Evolutionary conservation across 2,797 vertebrate genomes (phyloP).

Genomic region (Thripadectes ignobilis): DNA sequence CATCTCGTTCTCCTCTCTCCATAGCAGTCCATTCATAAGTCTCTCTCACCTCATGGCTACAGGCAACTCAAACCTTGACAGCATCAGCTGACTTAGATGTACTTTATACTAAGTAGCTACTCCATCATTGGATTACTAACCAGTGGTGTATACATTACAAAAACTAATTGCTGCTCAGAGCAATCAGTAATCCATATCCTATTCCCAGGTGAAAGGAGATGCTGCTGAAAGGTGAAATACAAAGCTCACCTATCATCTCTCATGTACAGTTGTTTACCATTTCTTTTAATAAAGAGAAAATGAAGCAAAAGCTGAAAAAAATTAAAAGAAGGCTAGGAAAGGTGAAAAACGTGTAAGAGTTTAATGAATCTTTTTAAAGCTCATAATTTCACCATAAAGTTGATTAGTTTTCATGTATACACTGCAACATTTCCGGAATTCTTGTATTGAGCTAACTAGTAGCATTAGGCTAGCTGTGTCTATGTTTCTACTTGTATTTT

Average conservation of each 20-base stretch:
- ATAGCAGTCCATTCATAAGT: constrained; percentile 26
- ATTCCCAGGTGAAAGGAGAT: constrained; percentile 38
- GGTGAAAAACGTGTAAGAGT: not conserved
- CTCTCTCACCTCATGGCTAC: constrained; percentile 1
- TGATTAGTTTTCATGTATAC: not conserved
- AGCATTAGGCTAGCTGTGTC: not conserved
- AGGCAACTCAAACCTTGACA: constrained; percentile 49
- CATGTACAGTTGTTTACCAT: not conserved
- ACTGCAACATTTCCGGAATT: not conserved
- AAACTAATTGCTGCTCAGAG: constrained; percentile 32
- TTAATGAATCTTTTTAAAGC: not conserved
- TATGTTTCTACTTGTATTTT: not conserved
- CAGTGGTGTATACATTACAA: constrained; percentile 42
- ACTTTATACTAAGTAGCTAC: constrained; percentile 29
- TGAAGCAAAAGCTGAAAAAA: not conserved
- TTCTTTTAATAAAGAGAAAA: not conserved
- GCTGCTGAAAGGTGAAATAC: not conserved
- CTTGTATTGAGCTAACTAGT: not conserved
- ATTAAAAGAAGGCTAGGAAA: not conserved
- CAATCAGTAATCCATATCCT: constrained; percentile 40
- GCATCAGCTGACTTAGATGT: constrained; percentile 29
- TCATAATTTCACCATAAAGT: not conserved
- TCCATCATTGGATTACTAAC: constrained; percentile 48
- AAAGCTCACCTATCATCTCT: not conserved
- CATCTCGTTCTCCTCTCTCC: not conserved